Percentiles rank a stretch among this genome's conserved stretches.
These are phyloP conservation scores for Propithecus coquereli DNA, from an alignment of 2,113 vertebrate species.

Conservation along the genomic window DNA sequence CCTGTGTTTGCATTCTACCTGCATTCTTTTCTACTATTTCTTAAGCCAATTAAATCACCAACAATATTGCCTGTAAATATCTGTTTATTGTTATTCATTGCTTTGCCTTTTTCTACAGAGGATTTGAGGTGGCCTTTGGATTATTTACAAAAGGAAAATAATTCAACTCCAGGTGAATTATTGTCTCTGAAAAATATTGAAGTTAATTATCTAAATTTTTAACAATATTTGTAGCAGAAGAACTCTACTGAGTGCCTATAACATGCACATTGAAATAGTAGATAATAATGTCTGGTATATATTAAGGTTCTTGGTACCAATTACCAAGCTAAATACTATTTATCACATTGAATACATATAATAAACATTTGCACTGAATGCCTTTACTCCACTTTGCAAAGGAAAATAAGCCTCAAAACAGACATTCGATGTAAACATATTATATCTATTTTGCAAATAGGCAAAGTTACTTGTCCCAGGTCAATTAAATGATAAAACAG, in stretches of 20 bases:
- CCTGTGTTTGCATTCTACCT: background rate
- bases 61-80: conserved; percentile 10
- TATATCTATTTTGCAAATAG: background rate
- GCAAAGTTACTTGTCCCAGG: background rate
- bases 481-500: conserved; percentile 33
- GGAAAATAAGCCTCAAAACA: background rate
- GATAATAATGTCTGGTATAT: background rate
- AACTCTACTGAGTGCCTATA: background rate
- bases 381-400: background rate
- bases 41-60: background rate
- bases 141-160: conserved; percentile 11
- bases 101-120: background rate
- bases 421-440: background rate
- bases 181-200: background rate
- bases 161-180: background rate
- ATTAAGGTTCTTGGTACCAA: background rate
- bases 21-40: background rate
- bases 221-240: background rate
- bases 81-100: conserved; percentile 3
- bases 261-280: background rate
- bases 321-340: background rate
- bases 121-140: background rate
- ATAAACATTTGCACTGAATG: background rate
- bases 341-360: background rate
- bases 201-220: conserved; percentile 30